Evolutionary conservation across 1,140 invertebrate genomes (phyloP), one percentile per base, ranked within the genome.

Genomic region (Mercenaria mercenaria): DNA sequence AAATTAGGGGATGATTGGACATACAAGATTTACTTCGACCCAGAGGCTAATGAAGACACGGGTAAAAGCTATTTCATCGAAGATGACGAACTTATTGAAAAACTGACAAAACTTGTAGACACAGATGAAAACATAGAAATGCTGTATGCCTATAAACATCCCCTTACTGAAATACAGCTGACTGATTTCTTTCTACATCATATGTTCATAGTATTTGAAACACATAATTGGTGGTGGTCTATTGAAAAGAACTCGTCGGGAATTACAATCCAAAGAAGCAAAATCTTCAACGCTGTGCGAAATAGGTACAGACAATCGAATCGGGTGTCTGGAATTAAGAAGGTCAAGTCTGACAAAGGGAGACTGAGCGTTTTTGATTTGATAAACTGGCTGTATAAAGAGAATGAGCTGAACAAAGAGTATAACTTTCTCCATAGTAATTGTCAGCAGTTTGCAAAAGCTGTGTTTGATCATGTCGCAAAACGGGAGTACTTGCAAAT

Each of bases 191-290:
- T 79, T 47, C 29, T 81, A 4, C 34, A 59, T 32, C 82, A 72
- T 52, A 74, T 52, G 39, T 85, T 85, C 47, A 56, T 72, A 32
- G 15, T 74, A 0, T 85, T 85, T 56, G 11, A 85, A 74, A 85
- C 82, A 13, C 13, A 74, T 20, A 50, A 85, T 50, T 85, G 67
- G 64, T 85, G 82, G 82, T 85, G 82, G 82, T 74, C 82, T 29
- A 85, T 85, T 72, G 82, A 85, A n/a, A 85, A 85, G 39, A 15
- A 52, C 34, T 15, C n/a, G 0, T 47, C 74, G 11, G 39, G 64
- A 8, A 85, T 85, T 39, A 74, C 41, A 20, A 39, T 85, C 34
- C 82, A 85, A 59, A 50, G 82, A 85, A 85, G 82, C 20, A 74
- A 85, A 50, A 6, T 4, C 23, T 2, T 6, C 18, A 3, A 37